A percentile compares a stretch with the other conserved stretches of the same genome.
phyloP scores from a whole-genome alignment of 1,140 invertebrate species.

The Drosophila trapezifrons region DNA sequence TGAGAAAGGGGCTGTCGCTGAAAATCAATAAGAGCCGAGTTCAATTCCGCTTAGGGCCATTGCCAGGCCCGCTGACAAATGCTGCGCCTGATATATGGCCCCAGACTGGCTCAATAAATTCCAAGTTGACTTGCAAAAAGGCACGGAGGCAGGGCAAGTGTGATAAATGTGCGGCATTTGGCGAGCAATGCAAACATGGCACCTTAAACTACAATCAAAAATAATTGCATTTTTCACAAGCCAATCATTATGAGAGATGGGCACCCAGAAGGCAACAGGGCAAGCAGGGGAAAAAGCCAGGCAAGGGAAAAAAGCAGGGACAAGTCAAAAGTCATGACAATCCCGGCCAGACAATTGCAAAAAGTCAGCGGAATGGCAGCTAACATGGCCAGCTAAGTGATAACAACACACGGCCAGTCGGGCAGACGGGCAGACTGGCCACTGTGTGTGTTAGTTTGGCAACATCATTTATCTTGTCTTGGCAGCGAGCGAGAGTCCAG shows the following conservation, averaged over 20 bases:
- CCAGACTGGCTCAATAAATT: constrained; percentile 73
- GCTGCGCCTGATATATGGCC: constrained; percentile 67
- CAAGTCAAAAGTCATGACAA: constrained; percentile 55
- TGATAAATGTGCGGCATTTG: constrained; percentile 73
- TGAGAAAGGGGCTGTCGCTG: not conserved
- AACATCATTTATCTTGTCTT: constrained; percentile 77
- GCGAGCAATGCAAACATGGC: constrained; percentile 70
- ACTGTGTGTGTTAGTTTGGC: constrained; percentile 50
- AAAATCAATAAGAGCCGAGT: constrained; percentile 73
- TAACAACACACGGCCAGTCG: constrained; percentile 33
- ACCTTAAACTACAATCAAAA: constrained; percentile 67
- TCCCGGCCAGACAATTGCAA: constrained; percentile 59
- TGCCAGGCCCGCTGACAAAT: constrained; percentile 63
- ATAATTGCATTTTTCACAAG: constrained; percentile 69
- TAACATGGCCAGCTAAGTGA: constrained; percentile 59
- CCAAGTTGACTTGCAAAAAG: constrained; percentile 61
- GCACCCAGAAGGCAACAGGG: not conserved
- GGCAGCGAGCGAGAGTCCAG: constrained; percentile 38
- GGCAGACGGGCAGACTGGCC: not conserved
- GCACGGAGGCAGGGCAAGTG: constrained; percentile 11
- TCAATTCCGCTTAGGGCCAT: constrained; percentile 50
- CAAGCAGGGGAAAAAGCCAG: constrained; percentile 15
- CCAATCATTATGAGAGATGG: constrained; percentile 61
- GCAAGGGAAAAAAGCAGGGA: constrained; percentile 21
- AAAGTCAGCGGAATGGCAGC: constrained; percentile 58